Conservation (phyloP, 2,113 vertebrate genomes). For the Bujurquina vittata region DNA sequence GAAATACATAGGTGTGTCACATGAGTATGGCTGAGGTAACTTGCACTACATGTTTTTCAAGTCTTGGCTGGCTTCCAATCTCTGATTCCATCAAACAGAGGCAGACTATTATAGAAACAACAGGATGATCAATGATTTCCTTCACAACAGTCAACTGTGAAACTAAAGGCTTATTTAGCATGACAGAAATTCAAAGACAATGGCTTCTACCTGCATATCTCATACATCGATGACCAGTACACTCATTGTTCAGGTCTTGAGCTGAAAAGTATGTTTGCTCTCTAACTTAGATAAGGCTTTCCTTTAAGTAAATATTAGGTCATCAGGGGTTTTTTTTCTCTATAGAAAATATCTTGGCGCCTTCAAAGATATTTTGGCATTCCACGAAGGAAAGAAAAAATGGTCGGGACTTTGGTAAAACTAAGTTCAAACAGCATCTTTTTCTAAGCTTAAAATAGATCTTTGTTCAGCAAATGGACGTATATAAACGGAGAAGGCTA, state of each 20-base stretch:
- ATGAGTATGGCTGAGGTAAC: slow-evolving; percentile 58
- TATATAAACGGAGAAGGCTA: not conserved
- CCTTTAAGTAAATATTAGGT: slow-evolving; percentile 1
- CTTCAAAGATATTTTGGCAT: not conserved
- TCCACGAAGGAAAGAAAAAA: not conserved
- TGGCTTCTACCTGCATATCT: not conserved
- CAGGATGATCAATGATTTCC: slow-evolving; percentile 11
- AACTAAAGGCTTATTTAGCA: not conserved
- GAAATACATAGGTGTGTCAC: slow-evolving; percentile 57
- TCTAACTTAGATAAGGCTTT: not conserved
- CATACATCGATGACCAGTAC: not conserved
- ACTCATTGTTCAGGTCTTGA: not conserved
- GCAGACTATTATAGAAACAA: slow-evolving; percentile 26
- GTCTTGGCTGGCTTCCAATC: slow-evolving; percentile 61
- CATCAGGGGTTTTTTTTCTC: not conserved
- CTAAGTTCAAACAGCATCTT: not conserved
- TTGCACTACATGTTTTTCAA: slow-evolving; percentile 76
- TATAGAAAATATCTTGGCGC: not conserved
- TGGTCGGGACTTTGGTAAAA: not conserved
- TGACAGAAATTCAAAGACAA: not conserved
- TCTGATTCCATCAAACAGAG: slow-evolving; percentile 26
- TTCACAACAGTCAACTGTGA: not conserved
- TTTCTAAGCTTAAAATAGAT: not conserved
- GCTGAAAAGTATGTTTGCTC: slow-evolving; percentile 3
- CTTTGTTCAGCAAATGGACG: not conserved